These are phyloP conservation scores for Gymnorhina tibicen DNA, from an alignment of 2,113 vertebrate species.

Conservation along the genomic window DNA sequence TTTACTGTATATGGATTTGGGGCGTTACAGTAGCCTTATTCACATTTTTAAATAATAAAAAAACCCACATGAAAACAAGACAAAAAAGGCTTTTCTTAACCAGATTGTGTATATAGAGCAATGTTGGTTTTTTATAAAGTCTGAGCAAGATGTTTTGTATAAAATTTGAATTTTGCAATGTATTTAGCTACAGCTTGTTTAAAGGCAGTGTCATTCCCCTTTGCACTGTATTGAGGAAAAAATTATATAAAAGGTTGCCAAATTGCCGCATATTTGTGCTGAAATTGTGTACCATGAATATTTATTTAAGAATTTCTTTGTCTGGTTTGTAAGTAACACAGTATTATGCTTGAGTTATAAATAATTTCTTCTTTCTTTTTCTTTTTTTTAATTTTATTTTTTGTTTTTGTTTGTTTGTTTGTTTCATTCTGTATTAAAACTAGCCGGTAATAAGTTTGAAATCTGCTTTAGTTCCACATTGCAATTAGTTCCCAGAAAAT, in stretches of 20 bases:
- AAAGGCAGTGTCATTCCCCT: slow-evolving; percentile 89
- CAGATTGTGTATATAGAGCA: slow-evolving; percentile 89
- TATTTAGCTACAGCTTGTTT: slow-evolving; percentile 99
- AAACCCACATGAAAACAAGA: slow-evolving; percentile 77
- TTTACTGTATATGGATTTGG: slow-evolving; percentile 96
- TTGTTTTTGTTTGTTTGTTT: slow-evolving; percentile 67
- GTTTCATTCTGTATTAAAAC: slow-evolving; percentile 79
- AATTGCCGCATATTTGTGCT: slow-evolving; percentile 99
- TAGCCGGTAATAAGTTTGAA: slow-evolving; percentile 82
- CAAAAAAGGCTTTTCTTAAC: slow-evolving; percentile 93
- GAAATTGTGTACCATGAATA: slow-evolving; percentile 99
- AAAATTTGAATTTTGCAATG: slow-evolving; percentile 99
- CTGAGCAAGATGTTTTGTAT: slow-evolving; percentile 99
- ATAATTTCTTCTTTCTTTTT: slow-evolving; percentile 76
- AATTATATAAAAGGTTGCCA: slow-evolving; percentile 95
- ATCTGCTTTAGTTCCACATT: slow-evolving; percentile 82
- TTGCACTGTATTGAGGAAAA: slow-evolving; percentile 96
- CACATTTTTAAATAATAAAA: slow-evolving; percentile 89
- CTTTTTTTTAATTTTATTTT: slow-evolving; percentile 26
- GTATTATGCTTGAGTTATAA: slow-evolving; percentile 95
- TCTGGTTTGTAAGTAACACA: slow-evolving; percentile 96
- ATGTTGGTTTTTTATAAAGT: slow-evolving; percentile 95
- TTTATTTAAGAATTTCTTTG: slow-evolving; percentile 98
- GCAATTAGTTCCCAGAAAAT: slow-evolving; percentile 83
- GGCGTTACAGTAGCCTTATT: slow-evolving; percentile 99